Percentiles rank a stretch among this genome's conserved stretches.
These are phyloP conservation scores for Scleropages formosus DNA, from an alignment of 2,797 vertebrate genomes.

Conservation along the genomic window DNA sequence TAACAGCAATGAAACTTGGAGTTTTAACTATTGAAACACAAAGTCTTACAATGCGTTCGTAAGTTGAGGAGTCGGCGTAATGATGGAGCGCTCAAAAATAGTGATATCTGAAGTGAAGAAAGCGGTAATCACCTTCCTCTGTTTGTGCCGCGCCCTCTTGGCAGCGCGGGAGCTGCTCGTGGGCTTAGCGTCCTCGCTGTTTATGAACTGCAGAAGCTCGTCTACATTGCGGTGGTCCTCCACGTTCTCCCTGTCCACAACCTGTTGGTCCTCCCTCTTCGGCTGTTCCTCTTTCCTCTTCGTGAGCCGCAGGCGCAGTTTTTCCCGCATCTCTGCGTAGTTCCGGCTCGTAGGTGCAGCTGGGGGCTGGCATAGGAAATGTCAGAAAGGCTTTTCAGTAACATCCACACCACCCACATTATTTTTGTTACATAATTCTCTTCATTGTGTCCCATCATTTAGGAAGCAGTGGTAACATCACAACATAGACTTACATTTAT, in stretches of 20 bases:
- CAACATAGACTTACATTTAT: too few relatives aligned
- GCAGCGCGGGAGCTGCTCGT: slow-evolving; percentile 90
- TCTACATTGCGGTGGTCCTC: slow-evolving; percentile 95
- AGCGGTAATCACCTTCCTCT: slow-evolving; percentile 83
- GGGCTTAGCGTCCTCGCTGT: slow-evolving; percentile 93
- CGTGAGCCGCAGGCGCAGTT: slow-evolving; percentile 90
- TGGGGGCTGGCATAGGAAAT: slow-evolving; percentile 74
- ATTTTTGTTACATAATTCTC: slow-evolving; percentile 85
- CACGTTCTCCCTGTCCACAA: slow-evolving; percentile 82
- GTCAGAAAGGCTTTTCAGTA: slow-evolving; percentile 65
- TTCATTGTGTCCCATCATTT: too few relatives aligned
- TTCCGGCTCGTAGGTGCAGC: slow-evolving; percentile 97
- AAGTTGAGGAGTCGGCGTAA: too few relatives aligned
- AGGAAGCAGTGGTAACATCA: too few relatives aligned
- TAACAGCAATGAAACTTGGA: too few relatives aligned
- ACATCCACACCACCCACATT: slow-evolving; percentile 92
- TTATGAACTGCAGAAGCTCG: slow-evolving; percentile 95
- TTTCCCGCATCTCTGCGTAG: slow-evolving; percentile 98
- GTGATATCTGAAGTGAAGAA: too few relatives aligned
- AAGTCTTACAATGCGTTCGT: too few relatives aligned
- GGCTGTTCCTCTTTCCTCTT: slow-evolving; percentile 97
- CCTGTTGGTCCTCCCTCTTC: slow-evolving; percentile 86
- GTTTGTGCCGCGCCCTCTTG: slow-evolving; percentile 93
- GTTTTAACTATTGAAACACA: too few relatives aligned
- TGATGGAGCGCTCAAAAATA: too few relatives aligned